Conservation (phyloP, 2,113 vertebrate species). For the Cariama cristata region DNA sequence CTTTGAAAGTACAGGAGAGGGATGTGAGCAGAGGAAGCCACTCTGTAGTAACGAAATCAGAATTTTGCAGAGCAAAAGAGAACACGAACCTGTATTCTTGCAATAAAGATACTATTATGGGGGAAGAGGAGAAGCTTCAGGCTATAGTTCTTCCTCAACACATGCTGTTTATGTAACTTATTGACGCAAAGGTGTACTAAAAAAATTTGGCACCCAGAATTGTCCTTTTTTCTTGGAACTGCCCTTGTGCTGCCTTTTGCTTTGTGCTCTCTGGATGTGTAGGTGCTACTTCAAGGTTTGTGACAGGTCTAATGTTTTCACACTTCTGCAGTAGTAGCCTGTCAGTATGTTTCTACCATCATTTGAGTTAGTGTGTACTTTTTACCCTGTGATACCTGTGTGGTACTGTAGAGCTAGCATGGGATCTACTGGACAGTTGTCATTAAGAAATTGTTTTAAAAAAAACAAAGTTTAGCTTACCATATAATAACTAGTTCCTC, state of each 20-base stretch:
- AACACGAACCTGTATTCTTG: background rate
- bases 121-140: background rate
- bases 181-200: background rate
- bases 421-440: background rate
- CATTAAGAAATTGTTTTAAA: background rate
- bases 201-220: background rate
- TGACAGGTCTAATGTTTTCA: background rate
- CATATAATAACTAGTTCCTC: background rate
- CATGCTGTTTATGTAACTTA: background rate
- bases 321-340: background rate
- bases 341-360: background rate
- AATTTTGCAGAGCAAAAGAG: background rate
- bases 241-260: background rate
- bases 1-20: background rate
- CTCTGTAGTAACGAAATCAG: background rate
- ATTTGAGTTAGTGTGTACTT: background rate
- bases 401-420: background rate
- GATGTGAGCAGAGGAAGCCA: background rate
- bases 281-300: background rate
- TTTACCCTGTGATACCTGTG: background rate
- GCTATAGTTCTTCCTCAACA: background rate
- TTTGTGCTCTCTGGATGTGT: background rate
- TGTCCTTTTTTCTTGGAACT: background rate
- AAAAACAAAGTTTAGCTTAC: rapidly evolving
- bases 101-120: background rate